These are phyloP conservation scores for Pao palembangensis DNA, from an alignment of 2,113 vertebrate species.

Conservation along the genomic window DNA sequence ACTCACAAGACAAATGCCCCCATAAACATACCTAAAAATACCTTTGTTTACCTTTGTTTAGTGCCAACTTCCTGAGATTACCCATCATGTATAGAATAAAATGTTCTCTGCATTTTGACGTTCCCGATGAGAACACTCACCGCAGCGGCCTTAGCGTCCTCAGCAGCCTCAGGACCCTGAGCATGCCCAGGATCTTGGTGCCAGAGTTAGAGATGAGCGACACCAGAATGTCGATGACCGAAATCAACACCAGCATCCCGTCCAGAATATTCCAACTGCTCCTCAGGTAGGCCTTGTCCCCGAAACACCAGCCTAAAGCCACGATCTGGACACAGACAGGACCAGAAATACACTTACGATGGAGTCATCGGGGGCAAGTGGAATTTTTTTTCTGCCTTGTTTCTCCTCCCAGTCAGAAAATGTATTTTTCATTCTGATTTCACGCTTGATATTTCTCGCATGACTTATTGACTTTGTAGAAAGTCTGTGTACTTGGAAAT, in stretches of 20 bases:
- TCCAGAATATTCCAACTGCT: conserved; percentile 98
- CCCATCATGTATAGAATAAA: neutral
- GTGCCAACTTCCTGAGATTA: neutral
- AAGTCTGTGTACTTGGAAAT: conserved; percentile 21
- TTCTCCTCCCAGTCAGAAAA: too few relatives aligned
- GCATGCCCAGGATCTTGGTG: conserved; percentile 95
- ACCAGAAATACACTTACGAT: conserved; percentile 15
- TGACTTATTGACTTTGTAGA: conserved; percentile 18
- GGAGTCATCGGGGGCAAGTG: too few relatives aligned
- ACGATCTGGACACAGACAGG: conserved; percentile 80
- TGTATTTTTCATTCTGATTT: conserved; percentile 4
- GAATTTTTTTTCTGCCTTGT: neutral
- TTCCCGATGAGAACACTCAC: conserved; percentile 60
- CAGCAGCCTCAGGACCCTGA: conserved; percentile 89
- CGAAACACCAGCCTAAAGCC: conserved; percentile 90
- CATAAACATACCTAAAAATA: neutral
- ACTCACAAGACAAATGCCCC: conserved; percentile 6
- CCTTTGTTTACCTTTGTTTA: neutral
- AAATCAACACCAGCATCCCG: conserved; percentile 95
- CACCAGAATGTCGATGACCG: conserved; percentile 92
- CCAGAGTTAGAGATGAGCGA: conserved; percentile 91
- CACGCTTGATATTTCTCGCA: neutral
- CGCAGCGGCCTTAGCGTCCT: conserved; percentile 90
- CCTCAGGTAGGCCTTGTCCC: conserved; percentile 88
- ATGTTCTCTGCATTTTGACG: neutral